Percentiles rank a stretch among this genome's conserved stretches.
These are phyloP conservation scores for Probosciger aterrimus DNA, from an alignment of 2,113 vertebrate species.

Conservation along the genomic window DNA sequence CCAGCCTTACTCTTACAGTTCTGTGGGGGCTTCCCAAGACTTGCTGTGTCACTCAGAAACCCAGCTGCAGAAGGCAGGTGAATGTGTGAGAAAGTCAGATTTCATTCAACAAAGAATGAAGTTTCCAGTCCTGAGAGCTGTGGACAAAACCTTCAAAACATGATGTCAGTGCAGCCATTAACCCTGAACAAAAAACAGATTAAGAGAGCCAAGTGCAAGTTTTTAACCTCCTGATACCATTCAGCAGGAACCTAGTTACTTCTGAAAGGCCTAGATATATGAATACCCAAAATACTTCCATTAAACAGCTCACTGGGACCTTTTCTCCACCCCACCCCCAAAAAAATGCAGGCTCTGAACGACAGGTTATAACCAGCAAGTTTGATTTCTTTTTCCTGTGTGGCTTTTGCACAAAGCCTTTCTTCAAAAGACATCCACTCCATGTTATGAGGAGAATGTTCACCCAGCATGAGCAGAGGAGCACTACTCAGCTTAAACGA, in stretches of 20 bases:
- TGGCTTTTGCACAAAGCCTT: not conserved
- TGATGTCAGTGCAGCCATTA: not conserved
- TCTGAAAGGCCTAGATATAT: not conserved
- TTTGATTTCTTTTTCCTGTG: not conserved
- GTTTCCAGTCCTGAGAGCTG: not conserved
- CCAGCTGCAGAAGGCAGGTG: not conserved
- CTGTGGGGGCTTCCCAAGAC: not conserved
- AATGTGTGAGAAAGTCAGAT: not conserved
- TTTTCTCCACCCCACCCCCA: not conserved
- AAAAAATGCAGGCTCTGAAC: not conserved
- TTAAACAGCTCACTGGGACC: not conserved
- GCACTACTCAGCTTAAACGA: not conserved
- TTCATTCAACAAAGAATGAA: not conserved
- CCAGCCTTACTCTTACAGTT: not conserved
- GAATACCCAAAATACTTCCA: not conserved
- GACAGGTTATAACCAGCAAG: not conserved
- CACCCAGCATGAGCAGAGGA: not conserved
- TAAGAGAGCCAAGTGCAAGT: not conserved
- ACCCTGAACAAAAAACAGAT: not conserved
- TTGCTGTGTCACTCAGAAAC: not conserved
- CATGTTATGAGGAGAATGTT: not conserved
- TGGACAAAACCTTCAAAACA: not conserved
- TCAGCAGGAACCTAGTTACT: not conserved
- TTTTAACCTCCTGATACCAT: not conserved
- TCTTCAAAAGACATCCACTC: not conserved